phyloP scores from a whole-genome alignment of 2,113 vertebrate genomes.

The Pelobates fuscus region DNA sequence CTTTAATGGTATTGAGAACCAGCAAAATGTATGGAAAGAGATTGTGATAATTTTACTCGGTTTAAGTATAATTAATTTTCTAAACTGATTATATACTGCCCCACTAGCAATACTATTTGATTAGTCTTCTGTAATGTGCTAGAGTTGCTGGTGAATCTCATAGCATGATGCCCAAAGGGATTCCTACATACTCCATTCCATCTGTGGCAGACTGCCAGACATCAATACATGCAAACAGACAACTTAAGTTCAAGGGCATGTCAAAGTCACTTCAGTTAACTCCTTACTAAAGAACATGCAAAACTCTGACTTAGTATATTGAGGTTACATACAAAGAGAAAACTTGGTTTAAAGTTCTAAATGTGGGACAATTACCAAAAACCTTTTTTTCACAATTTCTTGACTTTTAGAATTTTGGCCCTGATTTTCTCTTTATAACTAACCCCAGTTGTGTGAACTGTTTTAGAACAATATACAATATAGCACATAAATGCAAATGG shows the following conservation, averaged over 20 bases:
- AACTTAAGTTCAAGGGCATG: constrained; percentile 43
- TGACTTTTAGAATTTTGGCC: too few species aligned
- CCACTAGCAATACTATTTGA: constrained; percentile 41
- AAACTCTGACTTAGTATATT: too few species aligned
- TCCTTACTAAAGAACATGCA: not conserved
- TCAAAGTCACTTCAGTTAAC: constrained; percentile 34
- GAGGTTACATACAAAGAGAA: too few species aligned
- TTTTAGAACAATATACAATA: too few species aligned
- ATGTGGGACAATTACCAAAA: too few species aligned
- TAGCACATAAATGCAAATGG: too few species aligned
- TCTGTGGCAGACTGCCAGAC: constrained; percentile 50
- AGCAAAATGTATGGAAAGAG: not conserved
- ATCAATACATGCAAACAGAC: constrained; percentile 49
- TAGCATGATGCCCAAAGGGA: constrained; percentile 25
- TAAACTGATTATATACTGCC: constrained; percentile 46
- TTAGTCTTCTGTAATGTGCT: constrained; percentile 11
- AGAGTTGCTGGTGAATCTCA: constrained; percentile 30
- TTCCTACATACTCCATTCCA: not conserved
- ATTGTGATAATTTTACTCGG: not conserved
- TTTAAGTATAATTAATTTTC: not conserved
- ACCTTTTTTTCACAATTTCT: too few species aligned
- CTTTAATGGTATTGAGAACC: not conserved
- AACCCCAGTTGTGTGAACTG: too few species aligned
- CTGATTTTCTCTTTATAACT: too few species aligned
- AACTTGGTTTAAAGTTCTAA: too few species aligned